A percentile compares a stretch with the other conserved stretches of the same genome.
Conservation (phyloP, 2,113 vertebrate genomes). For the Corapipo altera region DNA sequence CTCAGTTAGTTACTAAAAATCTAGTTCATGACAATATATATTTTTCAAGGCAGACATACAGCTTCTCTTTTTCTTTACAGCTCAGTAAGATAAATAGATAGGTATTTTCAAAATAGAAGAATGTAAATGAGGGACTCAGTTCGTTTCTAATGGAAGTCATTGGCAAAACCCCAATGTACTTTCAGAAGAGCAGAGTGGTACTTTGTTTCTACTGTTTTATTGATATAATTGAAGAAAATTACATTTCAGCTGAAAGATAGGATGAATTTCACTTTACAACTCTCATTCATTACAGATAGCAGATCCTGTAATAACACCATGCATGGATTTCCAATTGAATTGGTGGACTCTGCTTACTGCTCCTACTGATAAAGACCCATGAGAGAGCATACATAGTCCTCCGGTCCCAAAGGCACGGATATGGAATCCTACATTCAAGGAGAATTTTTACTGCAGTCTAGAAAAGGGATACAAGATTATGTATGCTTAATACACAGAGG, state of each 20-base stretch:
- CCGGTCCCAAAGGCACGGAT: neutral
- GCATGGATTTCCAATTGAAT: neutral
- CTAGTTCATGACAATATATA: neutral
- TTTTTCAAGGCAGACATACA: neutral
- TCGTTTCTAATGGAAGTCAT: neutral
- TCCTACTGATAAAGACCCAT: neutral
- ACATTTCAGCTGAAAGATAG: neutral
- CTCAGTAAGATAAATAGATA: neutral
- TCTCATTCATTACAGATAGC: neutral
- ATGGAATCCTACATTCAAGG: neutral
- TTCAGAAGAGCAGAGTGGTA: neutral
- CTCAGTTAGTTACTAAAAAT: neutral
- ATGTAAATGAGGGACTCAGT: neutral
- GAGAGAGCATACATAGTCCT: neutral
- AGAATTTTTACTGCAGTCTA: neutral
- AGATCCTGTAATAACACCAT: neutral
- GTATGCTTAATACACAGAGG: neutral
- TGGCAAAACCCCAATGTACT: neutral
- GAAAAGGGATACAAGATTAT: neutral
- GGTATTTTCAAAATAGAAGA: neutral
- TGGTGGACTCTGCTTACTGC: neutral
- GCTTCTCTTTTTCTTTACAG: constrained; percentile 9
- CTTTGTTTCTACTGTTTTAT: neutral
- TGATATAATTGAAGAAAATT: neutral
- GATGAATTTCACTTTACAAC: neutral